Conservation (phyloP, 2,113 vertebrate genomes). For the Hippocampus abdominalis region DNA sequence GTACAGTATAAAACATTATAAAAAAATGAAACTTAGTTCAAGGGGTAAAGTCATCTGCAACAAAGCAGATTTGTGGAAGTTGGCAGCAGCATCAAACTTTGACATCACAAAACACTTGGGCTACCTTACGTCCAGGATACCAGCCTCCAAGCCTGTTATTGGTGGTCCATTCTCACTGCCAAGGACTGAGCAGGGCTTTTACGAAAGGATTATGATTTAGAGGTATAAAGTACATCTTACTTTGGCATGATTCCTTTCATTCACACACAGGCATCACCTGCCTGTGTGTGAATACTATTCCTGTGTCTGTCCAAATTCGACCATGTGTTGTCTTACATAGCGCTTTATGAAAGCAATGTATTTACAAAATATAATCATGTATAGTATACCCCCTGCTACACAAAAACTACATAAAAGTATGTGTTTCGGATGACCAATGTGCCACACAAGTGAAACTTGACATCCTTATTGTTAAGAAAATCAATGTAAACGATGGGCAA, state of each 20-base stretch:
- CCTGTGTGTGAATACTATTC: neutral
- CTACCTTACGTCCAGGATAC: constrained; percentile 16
- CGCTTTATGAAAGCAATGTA: neutral
- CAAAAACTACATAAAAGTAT: neutral
- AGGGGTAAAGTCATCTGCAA: constrained; percentile 28
- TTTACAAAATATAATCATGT: too few relatives aligned
- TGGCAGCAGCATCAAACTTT: constrained; percentile 7
- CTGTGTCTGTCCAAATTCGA: constrained; percentile 4
- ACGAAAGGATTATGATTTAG: constrained; percentile 16
- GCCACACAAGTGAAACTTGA: neutral
- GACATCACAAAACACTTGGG: constrained; percentile 16
- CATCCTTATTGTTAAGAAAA: constrained; percentile 13
- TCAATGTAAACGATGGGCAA: constrained; percentile 8
- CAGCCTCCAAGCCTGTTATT: constrained; percentile 22
- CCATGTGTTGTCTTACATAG: neutral
- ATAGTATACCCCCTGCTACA: too few relatives aligned
- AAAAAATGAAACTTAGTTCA: constrained; percentile 38
- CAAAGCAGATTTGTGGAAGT: constrained; percentile 2
- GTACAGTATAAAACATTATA: constrained; percentile 57
- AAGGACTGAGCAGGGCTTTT: constrained; percentile 17
- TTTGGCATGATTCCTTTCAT: constrained; percentile 41
- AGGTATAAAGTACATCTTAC: constrained; percentile 21
- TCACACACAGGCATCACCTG: too few relatives aligned
- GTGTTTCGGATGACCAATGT: neutral
- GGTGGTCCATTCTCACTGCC: constrained; percentile 17